phyloP scores from a whole-genome alignment of 2,888 invertebrate genomes.

The Osedax fenrisi region DNA sequence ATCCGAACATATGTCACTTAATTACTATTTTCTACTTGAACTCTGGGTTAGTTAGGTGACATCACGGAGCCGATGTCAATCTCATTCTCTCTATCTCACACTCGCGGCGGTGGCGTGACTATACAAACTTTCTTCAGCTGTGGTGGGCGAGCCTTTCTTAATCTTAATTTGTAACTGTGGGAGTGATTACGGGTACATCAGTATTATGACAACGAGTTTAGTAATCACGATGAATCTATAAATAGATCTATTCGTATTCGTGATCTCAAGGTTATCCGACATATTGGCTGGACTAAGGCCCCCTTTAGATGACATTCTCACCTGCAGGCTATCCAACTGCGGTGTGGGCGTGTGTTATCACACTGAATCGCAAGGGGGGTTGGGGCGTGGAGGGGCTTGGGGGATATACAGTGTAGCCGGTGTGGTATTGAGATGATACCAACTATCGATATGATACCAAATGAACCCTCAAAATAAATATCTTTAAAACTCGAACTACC shows the following conservation, averaged over 20 bases:
- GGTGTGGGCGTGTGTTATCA: too few species aligned
- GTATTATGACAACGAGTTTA: too few species aligned
- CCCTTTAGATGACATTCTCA: not conserved
- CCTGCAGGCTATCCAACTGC: not conserved
- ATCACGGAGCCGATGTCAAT: too few species aligned
- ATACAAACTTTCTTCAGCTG: conserved; percentile 75
- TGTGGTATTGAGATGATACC: not conserved
- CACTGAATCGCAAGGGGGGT: not conserved
- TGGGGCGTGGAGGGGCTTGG: too few species aligned
- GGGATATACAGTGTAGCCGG: too few species aligned
- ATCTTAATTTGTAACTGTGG: conserved; percentile 66
- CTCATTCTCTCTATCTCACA: too few species aligned
- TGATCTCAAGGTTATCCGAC: not conserved
- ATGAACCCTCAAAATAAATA: not conserved
- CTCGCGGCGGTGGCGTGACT: too few species aligned
- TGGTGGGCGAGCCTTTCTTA: conserved; percentile 77
- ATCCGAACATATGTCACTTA: too few species aligned
- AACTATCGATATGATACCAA: not conserved
- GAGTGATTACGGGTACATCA: not conserved
- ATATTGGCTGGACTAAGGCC: not conserved
- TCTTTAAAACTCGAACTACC: not conserved
- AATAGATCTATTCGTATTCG: too few species aligned
- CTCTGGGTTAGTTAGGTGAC: too few species aligned
- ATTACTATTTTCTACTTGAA: too few species aligned
- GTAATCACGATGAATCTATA: too few species aligned